Base-by-base conservation (phyloP, 2,113 vertebrate genomes). In the Megaleporinus macrocephalus region DNA sequence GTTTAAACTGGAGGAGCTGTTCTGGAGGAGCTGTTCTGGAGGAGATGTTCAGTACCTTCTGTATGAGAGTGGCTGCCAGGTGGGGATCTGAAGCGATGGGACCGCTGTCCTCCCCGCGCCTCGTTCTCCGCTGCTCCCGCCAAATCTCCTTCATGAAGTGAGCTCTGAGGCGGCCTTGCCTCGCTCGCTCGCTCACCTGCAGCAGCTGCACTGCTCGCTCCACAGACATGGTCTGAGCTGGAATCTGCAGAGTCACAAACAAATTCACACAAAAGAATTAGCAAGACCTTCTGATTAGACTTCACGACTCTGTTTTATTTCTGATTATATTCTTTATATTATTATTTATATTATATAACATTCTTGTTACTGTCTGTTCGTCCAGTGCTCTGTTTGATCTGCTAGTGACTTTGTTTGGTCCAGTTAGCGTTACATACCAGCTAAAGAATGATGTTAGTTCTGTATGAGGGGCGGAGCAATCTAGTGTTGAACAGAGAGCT, bases 151-250 rank as follows among this genome's bases (percentile, higher is more conserved):
- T 95, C 94, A 96, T 95, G 89, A 95, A 95, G 0, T 80, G 75
- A 0, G 94, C 95, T 78, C 93, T 85, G 1, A 92, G 85, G 0
- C 95, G 94, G 2, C 95, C 96, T 72, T 96, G 96, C 18, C 94
- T 93, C 0, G 95, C 95, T 9, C 95, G 84, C 83, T 97, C 96
- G 0, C 94, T 90, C 7, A 95, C 71, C 84, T 97, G 95, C 75
- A 96, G 92, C 4, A 89, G 0, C 51, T 80, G 88, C 22, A 95
- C 7, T 0, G 90, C 95, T 61, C 95, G 92, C 20, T 94, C 93
- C 0, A 93, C 0, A 0, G 92, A 76, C 68, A 96, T 83, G 1
- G 16, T 1, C 36, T 72, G 84, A 4, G 55, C 0, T 0, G 29
- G 0, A 36, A 68, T 41, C 87, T 90, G 88, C 91, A 94, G 33